Percentiles rank a stretch among this genome's conserved stretches.
These are phyloP conservation scores for Montipora efflorescens DNA, from an alignment of 64 coral and sea anemone species.

Conservation along the genomic window DNA sequence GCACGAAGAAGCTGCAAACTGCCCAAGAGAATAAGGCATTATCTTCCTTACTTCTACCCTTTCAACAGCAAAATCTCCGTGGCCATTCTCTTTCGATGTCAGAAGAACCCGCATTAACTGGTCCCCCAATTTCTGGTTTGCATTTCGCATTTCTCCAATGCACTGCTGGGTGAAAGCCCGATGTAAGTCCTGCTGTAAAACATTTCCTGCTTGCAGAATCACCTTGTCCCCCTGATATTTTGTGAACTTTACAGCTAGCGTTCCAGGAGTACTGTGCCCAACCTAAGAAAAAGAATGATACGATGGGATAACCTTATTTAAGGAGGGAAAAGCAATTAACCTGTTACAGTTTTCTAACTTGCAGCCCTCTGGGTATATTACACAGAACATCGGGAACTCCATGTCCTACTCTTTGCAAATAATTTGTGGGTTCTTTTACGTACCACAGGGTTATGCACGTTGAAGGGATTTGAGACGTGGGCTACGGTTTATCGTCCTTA, in stretches of 20 bases:
- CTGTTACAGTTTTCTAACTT: no score
- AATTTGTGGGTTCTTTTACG: no score
- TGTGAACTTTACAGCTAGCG: constrained; percentile 64
- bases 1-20: not conserved
- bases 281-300: constrained; percentile 16
- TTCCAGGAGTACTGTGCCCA: constrained; percentile 63
- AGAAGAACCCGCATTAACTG: constrained; percentile 66
- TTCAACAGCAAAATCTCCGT: not conserved
- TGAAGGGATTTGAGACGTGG: no score
- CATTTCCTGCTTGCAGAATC: constrained; percentile 39
- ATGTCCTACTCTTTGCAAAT: no score
- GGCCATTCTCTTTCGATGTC: not conserved
- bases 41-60: not conserved
- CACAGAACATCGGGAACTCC: no score
- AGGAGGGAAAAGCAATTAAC: no score
- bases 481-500: no score
- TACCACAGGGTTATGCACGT: no score
- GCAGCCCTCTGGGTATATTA: no score
- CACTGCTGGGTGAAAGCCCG: constrained; percentile 43
- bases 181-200: constrained; percentile 50
- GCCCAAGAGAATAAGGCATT: not conserved
- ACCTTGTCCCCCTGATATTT: constrained; percentile 18
- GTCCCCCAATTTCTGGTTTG: not conserved
- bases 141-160: constrained; percentile 20
- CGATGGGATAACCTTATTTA: no score